A percentile compares a stretch with the other conserved stretches of the same genome.
phyloP scores from a whole-genome alignment of 1,140 invertebrate genomes.

The Drosophila carrolli region DNA sequence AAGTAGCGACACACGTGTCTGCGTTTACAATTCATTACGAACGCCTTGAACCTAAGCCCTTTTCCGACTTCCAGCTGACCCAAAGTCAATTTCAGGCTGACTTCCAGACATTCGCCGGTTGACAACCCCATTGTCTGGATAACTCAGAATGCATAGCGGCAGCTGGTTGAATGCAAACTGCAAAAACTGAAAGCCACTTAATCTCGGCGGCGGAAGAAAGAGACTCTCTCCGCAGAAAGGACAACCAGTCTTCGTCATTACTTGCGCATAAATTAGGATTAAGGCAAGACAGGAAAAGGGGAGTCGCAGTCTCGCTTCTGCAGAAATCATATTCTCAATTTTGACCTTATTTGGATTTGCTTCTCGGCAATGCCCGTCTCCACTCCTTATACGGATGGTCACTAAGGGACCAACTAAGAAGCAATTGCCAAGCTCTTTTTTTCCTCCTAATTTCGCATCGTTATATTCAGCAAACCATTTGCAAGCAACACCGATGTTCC shows the following conservation, averaged over 20 bases:
- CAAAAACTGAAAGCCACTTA: constrained; percentile 70
- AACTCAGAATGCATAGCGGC: constrained; percentile 68
- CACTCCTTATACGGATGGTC: constrained; percentile 51
- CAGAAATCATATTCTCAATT: constrained; percentile 75
- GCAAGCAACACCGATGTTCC: constrained; percentile 3
- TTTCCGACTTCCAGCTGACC: constrained; percentile 53
- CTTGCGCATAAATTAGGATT: constrained; percentile 83
- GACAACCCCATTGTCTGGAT: constrained; percentile 46
- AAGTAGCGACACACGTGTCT: constrained; percentile 60
- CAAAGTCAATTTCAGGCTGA: constrained; percentile 56
- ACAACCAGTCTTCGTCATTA: constrained; percentile 70
- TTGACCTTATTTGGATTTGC: constrained; percentile 72
- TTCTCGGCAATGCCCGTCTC: constrained; percentile 36
- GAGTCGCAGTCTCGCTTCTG: constrained; percentile 43
- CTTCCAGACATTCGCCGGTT: constrained; percentile 22
- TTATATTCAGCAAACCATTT: constrained; percentile 42
- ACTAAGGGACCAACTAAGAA: constrained; percentile 58
- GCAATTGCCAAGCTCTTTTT: constrained; percentile 12
- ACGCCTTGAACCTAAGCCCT: constrained; percentile 53
- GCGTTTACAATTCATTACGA: constrained; percentile 79
- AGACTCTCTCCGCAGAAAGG: constrained; percentile 28
- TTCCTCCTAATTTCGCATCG: constrained; percentile 34
- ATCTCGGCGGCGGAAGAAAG: constrained; percentile 60
- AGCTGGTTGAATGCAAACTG: constrained; percentile 55
- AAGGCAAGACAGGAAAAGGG: constrained; percentile 6